A percentile compares a stretch with the other conserved stretches of the same genome.
Evolutionary conservation across 2,797 vertebrate species (phyloP).

Genomic region (Pangasius macronema): DNA sequence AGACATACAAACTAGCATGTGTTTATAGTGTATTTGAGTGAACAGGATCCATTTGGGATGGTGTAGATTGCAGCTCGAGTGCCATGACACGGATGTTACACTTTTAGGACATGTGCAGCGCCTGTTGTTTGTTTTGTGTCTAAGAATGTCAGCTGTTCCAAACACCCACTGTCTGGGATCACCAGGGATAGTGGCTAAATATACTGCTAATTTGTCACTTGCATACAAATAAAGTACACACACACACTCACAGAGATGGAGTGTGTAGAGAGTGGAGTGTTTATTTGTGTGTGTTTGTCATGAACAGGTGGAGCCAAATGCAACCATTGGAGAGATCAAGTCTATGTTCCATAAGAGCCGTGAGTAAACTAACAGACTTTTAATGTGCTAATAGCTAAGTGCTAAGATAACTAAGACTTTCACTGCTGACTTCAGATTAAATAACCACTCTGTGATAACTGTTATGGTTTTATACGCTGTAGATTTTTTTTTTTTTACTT

Average conservation of each 20-base stretch:
- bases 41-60: not conserved
- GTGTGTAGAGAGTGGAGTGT: not conserved
- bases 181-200: slow-evolving; percentile 67
- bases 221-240: slow-evolving; percentile 5
- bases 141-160: slow-evolving; percentile 67
- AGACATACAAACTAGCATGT: not conserved
- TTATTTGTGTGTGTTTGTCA: slow-evolving; percentile 46
- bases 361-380: slow-evolving; percentile 70
- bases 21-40: not conserved
- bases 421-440: not conserved
- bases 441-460: not conserved
- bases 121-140: slow-evolving; percentile 40
- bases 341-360: slow-evolving; percentile 91
- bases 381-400: not conserved
- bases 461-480: not conserved
- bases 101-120: not conserved
- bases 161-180: slow-evolving; percentile 51
- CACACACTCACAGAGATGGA: not conserved
- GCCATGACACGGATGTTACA: slow-evolving; percentile 12
- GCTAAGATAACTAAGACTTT: not conserved
- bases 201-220: slow-evolving; percentile 62
- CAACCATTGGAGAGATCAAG: slow-evolving; percentile 93
- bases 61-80: slow-evolving; percentile 11
- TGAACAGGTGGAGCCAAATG: slow-evolving; percentile 91
- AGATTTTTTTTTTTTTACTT: not conserved